A percentile compares a stretch with the other conserved stretches of the same genome.
These are phyloP conservation scores for Austrofundulus limnaeus DNA, from an alignment of 2,113 vertebrate species.

Conservation along the genomic window DNA sequence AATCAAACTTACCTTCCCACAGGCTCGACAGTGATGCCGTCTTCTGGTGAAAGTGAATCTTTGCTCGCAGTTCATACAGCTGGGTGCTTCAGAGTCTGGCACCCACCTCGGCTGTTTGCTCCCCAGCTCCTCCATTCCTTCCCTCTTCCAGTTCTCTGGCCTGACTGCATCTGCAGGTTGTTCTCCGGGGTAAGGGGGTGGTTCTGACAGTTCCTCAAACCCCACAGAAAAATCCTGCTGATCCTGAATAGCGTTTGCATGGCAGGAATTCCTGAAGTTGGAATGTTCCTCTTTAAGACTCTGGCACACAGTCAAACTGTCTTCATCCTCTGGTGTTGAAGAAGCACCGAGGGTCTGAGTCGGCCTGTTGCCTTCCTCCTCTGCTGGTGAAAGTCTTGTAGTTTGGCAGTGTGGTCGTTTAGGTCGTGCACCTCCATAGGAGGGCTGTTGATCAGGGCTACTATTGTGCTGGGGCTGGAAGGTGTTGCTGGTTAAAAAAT, in stretches of 20 bases:
- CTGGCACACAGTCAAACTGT: conserved; percentile 24
- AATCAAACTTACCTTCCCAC: conserved; percentile 86
- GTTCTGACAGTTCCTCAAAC: conserved; percentile 74
- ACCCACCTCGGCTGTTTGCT: conserved; percentile 90
- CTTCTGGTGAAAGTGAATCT: conserved; percentile 95
- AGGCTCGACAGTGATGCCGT: conserved; percentile 94
- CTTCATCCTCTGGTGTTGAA: conserved; percentile 49
- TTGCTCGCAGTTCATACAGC: conserved; percentile 91
- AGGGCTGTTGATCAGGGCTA: conserved; percentile 60
- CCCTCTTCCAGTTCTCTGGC: conserved; percentile 51
- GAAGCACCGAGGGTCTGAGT: conserved; percentile 1
- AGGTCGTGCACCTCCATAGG: conserved; percentile 85
- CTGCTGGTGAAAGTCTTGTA: conserved; percentile 59
- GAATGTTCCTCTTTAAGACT: conserved; percentile 39
- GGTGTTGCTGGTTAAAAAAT: conserved; percentile 42
- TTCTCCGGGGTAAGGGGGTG: conserved; percentile 74
- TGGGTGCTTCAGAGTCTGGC: conserved; percentile 93
- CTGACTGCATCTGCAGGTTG: conserved; percentile 19
- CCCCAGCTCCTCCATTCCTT: conserved; percentile 70
- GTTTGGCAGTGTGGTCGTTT: conserved; percentile 81
- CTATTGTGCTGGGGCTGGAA: conserved; percentile 53
- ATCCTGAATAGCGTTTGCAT: conserved; percentile 51
- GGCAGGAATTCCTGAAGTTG: conserved; percentile 27
- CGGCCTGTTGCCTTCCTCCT: conserved; percentile 45
- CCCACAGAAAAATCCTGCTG: conserved; percentile 71